A percentile compares a stretch with the other conserved stretches of the same genome.
Evolutionary conservation across 2,113 vertebrate genomes (phyloP).

Genomic region (Pogonocichla stellata): DNA sequence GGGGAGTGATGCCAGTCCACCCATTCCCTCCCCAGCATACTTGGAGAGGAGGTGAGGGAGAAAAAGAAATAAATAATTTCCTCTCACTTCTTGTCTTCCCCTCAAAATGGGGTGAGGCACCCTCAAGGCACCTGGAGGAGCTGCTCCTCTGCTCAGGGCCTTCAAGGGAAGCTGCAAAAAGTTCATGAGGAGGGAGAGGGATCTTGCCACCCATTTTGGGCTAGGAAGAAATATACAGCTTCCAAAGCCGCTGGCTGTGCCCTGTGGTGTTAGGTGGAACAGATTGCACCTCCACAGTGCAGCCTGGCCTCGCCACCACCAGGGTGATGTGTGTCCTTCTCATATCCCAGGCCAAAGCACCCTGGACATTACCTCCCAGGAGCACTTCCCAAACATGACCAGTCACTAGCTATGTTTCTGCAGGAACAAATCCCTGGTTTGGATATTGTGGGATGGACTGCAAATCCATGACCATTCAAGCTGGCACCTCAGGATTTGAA

Average conservation of each 20-base stretch:
- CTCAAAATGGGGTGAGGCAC: neutral
- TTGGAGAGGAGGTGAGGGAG: neutral
- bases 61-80: neutral
- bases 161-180: neutral
- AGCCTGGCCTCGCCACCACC: neutral
- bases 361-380: neutral
- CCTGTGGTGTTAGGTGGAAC: neutral
- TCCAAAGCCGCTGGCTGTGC: neutral
- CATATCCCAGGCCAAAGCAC: neutral
- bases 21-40: neutral
- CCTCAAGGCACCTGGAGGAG: neutral
- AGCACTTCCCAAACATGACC: neutral
- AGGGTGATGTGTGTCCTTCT: rapidly evolving
- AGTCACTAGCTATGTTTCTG: neutral
- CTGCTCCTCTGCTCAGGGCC: neutral
- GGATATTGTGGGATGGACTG: neutral
- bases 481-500: neutral
- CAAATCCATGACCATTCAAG: neutral
- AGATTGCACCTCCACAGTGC: neutral
- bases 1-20: neutral
- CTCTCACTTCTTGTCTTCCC: neutral
- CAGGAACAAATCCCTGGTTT: neutral
- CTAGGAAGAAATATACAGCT: neutral
- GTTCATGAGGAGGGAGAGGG: neutral
- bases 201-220: neutral